Conservation (phyloP, 2,888 invertebrate species). For the Opisthograptis luteolata region DNA sequence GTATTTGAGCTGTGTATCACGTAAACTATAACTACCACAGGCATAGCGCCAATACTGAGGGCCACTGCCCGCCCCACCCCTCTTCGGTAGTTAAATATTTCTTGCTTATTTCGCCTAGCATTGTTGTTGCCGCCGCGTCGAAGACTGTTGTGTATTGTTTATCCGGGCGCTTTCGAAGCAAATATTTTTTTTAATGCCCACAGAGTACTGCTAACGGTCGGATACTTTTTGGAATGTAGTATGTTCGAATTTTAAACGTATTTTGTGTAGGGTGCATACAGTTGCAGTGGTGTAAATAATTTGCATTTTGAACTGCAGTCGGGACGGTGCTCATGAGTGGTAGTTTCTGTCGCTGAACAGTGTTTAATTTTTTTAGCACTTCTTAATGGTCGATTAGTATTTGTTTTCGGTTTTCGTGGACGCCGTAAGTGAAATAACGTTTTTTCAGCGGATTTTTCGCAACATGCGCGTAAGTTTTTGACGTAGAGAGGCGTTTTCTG, state of each 20-base stretch:
- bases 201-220: slow-evolving; percentile 34
- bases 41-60: slow-evolving; percentile 83
- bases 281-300: slow-evolving; percentile 78
- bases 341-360: slow-evolving; percentile 73
- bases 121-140: slow-evolving; percentile 83
- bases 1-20: slow-evolving; percentile 85
- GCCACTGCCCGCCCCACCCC: slow-evolving; percentile 79
- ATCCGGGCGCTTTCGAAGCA: slow-evolving; percentile 66
- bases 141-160: slow-evolving; percentile 83
- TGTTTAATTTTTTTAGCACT: slow-evolving; percentile 61
- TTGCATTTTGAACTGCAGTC: slow-evolving; percentile 76
- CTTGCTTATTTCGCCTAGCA: slow-evolving; percentile 85
- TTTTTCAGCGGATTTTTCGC: slow-evolving; percentile 46
- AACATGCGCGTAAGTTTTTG: slow-evolving; percentile 43
- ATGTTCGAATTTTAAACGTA: slow-evolving; percentile 24
- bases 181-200: slow-evolving; percentile 66
- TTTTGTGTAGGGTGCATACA: slow-evolving; percentile 61
- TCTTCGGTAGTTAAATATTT: slow-evolving; percentile 84
- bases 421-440: slow-evolving; percentile 57
- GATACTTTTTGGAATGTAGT: slow-evolving; percentile 23
- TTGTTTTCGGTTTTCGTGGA: slow-evolving; percentile 47
- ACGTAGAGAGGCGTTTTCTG: slow-evolving; percentile 7
- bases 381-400: slow-evolving; percentile 55
- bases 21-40: slow-evolving; percentile 86
- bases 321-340: slow-evolving; percentile 75